Evolutionary conservation across 2,888 invertebrate species (phyloP).

Genomic region (Diploptera punctata): DNA sequence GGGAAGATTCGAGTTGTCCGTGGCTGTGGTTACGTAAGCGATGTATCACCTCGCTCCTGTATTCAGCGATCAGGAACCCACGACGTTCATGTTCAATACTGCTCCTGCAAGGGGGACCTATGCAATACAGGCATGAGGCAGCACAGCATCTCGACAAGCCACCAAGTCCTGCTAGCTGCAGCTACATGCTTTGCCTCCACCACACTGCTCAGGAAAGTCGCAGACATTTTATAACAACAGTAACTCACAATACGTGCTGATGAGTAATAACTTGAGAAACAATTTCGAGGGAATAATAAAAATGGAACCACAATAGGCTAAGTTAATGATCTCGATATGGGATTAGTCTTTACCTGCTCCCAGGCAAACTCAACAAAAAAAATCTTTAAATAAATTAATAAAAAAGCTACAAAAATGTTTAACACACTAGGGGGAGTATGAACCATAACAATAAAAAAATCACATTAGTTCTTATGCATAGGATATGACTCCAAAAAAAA

Average conservation of each 20-base stretch:
- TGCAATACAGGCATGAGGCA: conserved; percentile 66
- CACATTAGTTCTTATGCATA: conserved; percentile 29
- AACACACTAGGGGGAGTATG: not conserved
- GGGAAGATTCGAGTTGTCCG: conserved; percentile 79
- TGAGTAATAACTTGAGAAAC: not conserved
- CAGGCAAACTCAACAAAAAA: conserved; percentile 1
- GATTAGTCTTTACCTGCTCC: conserved; percentile 17
- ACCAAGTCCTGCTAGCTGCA: conserved; percentile 2
- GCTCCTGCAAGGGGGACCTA: conserved; percentile 77
- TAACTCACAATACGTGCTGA: conserved; percentile 7
- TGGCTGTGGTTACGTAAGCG: conserved; percentile 74
- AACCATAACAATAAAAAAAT: conserved; percentile 15
- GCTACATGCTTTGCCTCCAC: conserved; percentile 7
- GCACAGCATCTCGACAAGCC: not conserved
- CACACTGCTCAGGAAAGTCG: conserved; percentile 13
- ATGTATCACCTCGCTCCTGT: conserved; percentile 63
- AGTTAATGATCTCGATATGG: conserved; percentile 22
- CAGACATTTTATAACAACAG: conserved; percentile 33
- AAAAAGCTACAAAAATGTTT: conserved; percentile 4
- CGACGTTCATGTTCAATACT: conserved; percentile 76
- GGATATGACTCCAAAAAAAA: not conserved
- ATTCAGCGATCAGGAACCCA: conserved; percentile 74
- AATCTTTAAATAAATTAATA: conserved; percentile 5
- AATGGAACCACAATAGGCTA: conserved; percentile 11
- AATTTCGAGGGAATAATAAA: conserved; percentile 2